Conservation (phyloP, 1,140 invertebrate species). For the Laodelphax striatellus region DNA sequence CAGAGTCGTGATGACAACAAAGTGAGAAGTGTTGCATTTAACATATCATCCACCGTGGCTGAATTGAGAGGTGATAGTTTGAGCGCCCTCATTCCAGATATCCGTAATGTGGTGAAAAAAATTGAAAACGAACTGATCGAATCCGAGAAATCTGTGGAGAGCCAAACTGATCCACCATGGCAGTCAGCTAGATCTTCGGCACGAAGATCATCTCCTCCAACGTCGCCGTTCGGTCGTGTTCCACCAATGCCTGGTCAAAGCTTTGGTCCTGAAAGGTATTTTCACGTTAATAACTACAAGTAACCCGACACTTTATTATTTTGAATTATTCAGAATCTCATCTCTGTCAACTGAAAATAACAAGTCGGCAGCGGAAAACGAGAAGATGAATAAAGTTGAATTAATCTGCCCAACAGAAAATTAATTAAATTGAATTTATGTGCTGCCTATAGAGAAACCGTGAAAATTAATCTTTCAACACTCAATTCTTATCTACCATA, state of each 20-base stretch:
- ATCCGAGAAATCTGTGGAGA: conserved; percentile 27
- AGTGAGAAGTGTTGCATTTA: neutral
- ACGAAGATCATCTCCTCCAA: neutral
- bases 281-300: neutral
- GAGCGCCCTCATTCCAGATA: too few relatives aligned
- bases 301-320: too few relatives aligned
- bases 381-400: too few relatives aligned
- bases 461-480: too few relatives aligned
- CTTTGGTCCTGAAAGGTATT: conserved; percentile 2
- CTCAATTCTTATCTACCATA: too few relatives aligned
- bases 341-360: too few relatives aligned
- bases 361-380: too few relatives aligned
- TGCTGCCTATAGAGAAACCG: too few relatives aligned
- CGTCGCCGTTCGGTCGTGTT: too few relatives aligned
- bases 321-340: too few relatives aligned
- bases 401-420: too few relatives aligned
- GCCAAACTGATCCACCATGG: conserved; percentile 27
- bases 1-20: neutral
- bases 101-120: conserved; percentile 25
- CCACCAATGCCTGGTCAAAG: neutral
- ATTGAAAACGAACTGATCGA: conserved; percentile 40
- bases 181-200: conserved; percentile 26
- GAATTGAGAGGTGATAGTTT: conserved; percentile 32
- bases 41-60: neutral
- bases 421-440: too few relatives aligned